phyloP scores from a whole-genome alignment of 1,140 invertebrate species.

The Pseudomyrmex flavicornis region DNA sequence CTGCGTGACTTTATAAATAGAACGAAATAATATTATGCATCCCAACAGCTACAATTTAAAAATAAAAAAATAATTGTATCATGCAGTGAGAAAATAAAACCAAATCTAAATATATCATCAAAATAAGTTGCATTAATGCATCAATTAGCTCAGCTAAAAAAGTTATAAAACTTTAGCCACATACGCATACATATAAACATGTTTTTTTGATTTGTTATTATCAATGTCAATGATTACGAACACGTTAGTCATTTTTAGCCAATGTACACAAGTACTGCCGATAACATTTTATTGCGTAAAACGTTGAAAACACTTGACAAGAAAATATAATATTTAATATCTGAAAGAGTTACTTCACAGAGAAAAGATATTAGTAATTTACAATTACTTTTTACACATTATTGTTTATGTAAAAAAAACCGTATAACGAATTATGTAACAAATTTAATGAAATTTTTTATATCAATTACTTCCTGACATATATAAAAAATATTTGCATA shows the following conservation, averaged over 20 bases:
- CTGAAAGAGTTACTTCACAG: too few relatives aligned
- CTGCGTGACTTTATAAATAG: not conserved
- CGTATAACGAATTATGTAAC: too few relatives aligned
- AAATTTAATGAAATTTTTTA: too few relatives aligned
- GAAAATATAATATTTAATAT: too few relatives aligned
- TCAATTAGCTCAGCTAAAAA: not conserved
- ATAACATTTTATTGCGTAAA: not conserved
- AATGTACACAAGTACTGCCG: not conserved
- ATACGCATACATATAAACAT: conserved; percentile 2
- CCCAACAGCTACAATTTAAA: not conserved
- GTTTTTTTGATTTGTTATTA: conserved; percentile 26
- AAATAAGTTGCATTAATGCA: not conserved
- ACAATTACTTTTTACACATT: not conserved
- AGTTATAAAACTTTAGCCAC: not conserved
- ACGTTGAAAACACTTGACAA: not conserved
- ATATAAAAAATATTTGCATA: too few relatives aligned
- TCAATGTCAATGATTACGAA: not conserved
- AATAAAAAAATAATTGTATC: conserved; percentile 18
- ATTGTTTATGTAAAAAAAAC: not conserved
- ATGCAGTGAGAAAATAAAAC: not conserved
- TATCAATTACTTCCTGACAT: too few relatives aligned
- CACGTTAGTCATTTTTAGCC: not conserved
- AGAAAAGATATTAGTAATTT: not conserved
- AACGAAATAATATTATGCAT: not conserved
- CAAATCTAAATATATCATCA: not conserved